Conservation (phyloP, 2,888 invertebrate species). For the Priocnemis perturbator region DNA sequence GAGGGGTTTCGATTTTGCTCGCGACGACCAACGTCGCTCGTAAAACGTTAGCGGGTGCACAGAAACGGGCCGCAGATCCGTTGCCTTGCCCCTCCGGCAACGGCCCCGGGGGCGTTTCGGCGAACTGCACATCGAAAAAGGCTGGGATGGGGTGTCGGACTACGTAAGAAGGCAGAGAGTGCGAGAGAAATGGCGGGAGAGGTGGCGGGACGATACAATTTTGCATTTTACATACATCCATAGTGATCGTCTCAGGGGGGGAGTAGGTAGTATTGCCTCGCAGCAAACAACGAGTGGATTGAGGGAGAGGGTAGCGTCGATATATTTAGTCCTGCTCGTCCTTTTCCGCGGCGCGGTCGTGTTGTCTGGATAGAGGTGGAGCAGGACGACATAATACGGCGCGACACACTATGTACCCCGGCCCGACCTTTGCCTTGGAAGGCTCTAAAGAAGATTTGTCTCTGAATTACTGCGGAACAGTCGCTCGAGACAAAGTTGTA, state of each 20-base stretch:
- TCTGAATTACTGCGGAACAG: no score
- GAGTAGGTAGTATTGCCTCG: conserved; percentile 13
- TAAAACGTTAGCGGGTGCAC: conserved; percentile 66
- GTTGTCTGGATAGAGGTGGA: background rate
- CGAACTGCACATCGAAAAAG: background rate
- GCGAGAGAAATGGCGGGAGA: conserved; percentile 39
- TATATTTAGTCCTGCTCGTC: background rate
- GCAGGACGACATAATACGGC: background rate
- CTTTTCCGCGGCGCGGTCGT: background rate
- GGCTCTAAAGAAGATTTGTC: no score
- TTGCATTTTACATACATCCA: conserved; percentile 64
- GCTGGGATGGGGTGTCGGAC: background rate
- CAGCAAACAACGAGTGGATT: conserved; percentile 6
- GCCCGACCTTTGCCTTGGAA: background rate
- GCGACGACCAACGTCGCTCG: conserved; percentile 41
- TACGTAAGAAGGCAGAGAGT: background rate
- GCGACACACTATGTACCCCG: background rate
- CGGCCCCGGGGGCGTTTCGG: conserved; percentile 43
- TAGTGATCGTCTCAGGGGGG: conserved; percentile 40
- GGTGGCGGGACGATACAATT: conserved; percentile 56
- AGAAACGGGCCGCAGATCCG: conserved; percentile 55
- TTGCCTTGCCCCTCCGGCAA: conserved; percentile 26
- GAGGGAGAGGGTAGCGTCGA: background rate
- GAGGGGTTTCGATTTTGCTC: conserved; percentile 69
- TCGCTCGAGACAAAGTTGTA: no score